Base-by-base conservation (phyloP, 2,113 vertebrate species). In the Myiagra hebetior region DNA sequence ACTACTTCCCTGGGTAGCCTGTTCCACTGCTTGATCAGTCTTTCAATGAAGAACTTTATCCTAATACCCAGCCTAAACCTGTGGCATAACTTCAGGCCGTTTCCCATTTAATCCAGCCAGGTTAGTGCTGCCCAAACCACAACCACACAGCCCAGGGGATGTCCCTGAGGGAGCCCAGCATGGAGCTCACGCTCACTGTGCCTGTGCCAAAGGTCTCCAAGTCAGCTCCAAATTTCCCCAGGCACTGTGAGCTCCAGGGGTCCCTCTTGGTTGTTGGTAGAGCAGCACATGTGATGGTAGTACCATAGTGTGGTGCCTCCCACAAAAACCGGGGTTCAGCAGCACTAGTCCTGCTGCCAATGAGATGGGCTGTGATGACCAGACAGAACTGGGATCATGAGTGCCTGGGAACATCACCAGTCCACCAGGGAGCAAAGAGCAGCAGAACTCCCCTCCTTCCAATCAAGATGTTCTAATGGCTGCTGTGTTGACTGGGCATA, bases 131-230 rank as follows among this genome's bases (percentile, higher is more conserved):
- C 31, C 39, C 30, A 47, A 23, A 16, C 11, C 74, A n/a, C 0
- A 2, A 35, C 49, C 75, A 21, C 1, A 3, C 5, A 60, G 27
- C 17, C 22, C 4, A 6, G 57, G 27, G 62, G 44, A 10, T n/a
- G 33, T 5, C 5, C 11, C 13, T n/a, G 15, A 11, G 26, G 31
- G 2, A 31, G 57, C 22, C 8, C 7, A 69, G 26, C 9, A 4
- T 0, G 1, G 30, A 76, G 41, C 37, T 82, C 0, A 3, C 11
- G 5, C 26, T 49, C 46, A 6, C 8, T 2, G 1, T 31, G 18
- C 42, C 26, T 41, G 28, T 5, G 19, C 41, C 62, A 42, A 46
- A 88, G 31, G 19, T 47, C 57, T 88, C 57, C 30, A 85, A n/a
- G 60, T 7, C 82, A 79, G 30, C 10, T 56, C 39, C 75, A 68